phyloP scores from a whole-genome alignment of 2,113 vertebrate species.

The Zingel zingel region DNA sequence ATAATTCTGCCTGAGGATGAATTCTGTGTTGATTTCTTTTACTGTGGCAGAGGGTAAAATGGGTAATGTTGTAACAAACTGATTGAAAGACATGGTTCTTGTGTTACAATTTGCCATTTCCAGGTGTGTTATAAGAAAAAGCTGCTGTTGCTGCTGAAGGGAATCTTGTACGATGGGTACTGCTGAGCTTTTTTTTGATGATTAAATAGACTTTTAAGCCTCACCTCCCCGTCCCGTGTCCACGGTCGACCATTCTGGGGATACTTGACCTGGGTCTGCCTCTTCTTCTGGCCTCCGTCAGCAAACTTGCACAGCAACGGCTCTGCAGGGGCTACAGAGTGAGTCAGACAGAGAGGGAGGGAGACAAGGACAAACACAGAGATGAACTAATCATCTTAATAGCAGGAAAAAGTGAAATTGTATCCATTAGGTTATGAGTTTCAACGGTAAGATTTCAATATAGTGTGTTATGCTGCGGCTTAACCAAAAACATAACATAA shows the following conservation, averaged over 20 bases:
- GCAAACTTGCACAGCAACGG: constrained; percentile 99
- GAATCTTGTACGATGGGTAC: constrained; percentile 6
- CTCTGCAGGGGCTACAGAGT: constrained; percentile 90
- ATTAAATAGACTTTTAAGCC: constrained; percentile 38
- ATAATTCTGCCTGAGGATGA: constrained; percentile 23
- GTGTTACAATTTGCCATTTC: neutral
- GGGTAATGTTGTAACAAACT: constrained; percentile 6
- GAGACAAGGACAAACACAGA: constrained; percentile 57
- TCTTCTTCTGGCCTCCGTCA: constrained; percentile 98
- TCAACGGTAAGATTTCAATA: constrained; percentile 44
- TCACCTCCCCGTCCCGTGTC: constrained; percentile 97
- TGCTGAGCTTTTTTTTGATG: constrained; percentile 25
- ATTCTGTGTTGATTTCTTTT: constrained; percentile 15
- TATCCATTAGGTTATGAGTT: constrained; percentile 41
- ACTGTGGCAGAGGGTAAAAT: constrained; percentile 11
- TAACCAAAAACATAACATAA: constrained; percentile 41
- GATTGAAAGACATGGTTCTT: constrained; percentile 16
- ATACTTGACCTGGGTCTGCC: constrained; percentile 98
- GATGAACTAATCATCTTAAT: constrained; percentile 46
- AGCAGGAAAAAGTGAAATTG: constrained; percentile 36
- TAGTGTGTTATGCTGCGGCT: constrained; percentile 17
- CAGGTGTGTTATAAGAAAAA: neutral
- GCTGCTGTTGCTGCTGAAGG: neutral
- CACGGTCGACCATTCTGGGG: constrained; percentile 96
- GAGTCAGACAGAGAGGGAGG: constrained; percentile 27